Evolutionary conservation across 2,113 vertebrate species (phyloP).

Genomic region (Tupaia chinensis): DNA sequence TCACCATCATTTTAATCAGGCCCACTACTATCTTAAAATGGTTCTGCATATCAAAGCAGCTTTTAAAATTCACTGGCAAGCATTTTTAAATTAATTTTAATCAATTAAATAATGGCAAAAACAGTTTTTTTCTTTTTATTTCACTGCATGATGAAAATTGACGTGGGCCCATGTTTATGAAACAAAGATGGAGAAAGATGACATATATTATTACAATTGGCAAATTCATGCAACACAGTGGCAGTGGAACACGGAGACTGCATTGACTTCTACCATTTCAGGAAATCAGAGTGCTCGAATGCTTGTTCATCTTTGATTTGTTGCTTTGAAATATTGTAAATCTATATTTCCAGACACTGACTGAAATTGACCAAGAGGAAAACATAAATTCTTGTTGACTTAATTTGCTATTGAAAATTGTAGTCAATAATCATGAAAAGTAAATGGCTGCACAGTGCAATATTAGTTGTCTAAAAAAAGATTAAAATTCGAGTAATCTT

Average conservation of each 20-base stretch:
- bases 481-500: conserved; percentile 87
- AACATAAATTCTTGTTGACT: conserved; percentile 87
- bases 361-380: conserved; percentile 83
- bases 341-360: conserved; percentile 85
- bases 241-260: conserved; percentile 3
- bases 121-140: not conserved
- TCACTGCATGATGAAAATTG: conserved; percentile 13
- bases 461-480: conserved; percentile 85
- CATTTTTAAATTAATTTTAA: conserved; percentile 66
- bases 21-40: not conserved
- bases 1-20: conserved; percentile 60
- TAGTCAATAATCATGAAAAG: conserved; percentile 87
- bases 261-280: conserved; percentile 6
- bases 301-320: conserved; percentile 78
- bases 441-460: conserved; percentile 81
- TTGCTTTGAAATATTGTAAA: conserved; percentile 81
- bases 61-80: conserved; percentile 57
- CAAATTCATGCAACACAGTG: conserved; percentile 38
- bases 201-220: conserved; percentile 49
- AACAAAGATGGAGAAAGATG: conserved; percentile 48
- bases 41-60: conserved; percentile 55
- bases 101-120: conserved; percentile 41
- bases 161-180: conserved; percentile 17
- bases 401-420: conserved; percentile 88
- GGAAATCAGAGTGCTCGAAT: conserved; percentile 58